These are phyloP conservation scores for Carposina sasakii DNA, from an alignment of 1,140 invertebrate genomes.

Conservation along the genomic window DNA sequence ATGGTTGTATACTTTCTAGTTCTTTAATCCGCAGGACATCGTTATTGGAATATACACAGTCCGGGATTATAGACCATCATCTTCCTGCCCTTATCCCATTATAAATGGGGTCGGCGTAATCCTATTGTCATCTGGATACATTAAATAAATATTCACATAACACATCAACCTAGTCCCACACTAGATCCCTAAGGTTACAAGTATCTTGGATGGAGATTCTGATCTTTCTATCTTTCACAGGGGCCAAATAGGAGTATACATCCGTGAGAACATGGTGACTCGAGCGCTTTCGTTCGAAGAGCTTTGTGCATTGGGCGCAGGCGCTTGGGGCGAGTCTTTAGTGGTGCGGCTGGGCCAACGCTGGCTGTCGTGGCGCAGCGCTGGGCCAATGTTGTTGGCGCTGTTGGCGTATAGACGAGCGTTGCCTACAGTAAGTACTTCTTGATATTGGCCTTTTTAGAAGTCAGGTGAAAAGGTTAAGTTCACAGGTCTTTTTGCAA, in stretches of 20 bases:
- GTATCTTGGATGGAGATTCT: no score
- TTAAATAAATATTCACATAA: no score
- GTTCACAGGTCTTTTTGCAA: neutral
- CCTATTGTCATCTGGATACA: no score
- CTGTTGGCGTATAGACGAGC: constrained; percentile 87
- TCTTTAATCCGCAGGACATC: no score
- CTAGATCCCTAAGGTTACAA: no score
- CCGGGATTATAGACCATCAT: no score
- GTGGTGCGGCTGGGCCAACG: constrained; percentile 91
- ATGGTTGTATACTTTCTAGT: no score
- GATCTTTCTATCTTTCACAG: constrained; percentile 24
- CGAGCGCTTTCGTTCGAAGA: constrained; percentile 87
- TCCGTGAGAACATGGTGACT: constrained; percentile 61
- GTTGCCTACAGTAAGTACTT: constrained; percentile 76
- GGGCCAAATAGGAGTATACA: constrained; percentile 53
- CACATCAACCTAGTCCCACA: no score
- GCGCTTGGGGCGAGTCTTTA: constrained; percentile 88
- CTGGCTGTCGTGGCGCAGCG: constrained; percentile 91
- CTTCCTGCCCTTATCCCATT: no score
- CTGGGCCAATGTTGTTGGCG: constrained; percentile 90
- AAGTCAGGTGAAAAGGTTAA: neutral
- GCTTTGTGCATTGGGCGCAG: constrained; percentile 82
- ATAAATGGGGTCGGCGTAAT: no score
- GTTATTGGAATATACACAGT: no score
- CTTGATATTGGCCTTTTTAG: neutral